A percentile compares a stretch with the other conserved stretches of the same genome.
phyloP scores from a whole-genome alignment of 1,140 invertebrate genomes.

The Pogonognathellus flavescens region DNA sequence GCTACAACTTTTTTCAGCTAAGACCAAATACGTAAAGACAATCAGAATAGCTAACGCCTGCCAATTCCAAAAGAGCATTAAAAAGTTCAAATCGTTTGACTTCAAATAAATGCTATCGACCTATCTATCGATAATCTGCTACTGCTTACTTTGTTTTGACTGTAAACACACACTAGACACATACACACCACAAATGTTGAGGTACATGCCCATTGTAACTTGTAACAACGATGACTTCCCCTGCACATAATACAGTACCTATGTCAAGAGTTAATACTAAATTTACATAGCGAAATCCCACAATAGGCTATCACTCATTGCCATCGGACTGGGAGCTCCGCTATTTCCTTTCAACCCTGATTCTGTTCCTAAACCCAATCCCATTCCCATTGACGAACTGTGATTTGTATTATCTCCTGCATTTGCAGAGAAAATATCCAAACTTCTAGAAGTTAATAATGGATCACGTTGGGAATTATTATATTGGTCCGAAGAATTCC shows the following conservation, averaged over 20 bases:
- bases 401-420: neutral
- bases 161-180: no score
- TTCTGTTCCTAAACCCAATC: constrained; percentile 16
- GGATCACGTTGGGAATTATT: constrained; percentile 58
- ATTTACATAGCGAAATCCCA: constrained; percentile 65
- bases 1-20: no score
- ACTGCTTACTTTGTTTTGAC: no score
- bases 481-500: constrained; percentile 32
- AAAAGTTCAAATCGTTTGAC: no score
- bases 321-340: constrained; percentile 58
- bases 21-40: no score
- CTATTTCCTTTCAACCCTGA: constrained; percentile 45
- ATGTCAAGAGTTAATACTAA: neutral
- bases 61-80: no score
- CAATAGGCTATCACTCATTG: constrained; percentile 61
- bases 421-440: constrained; percentile 56
- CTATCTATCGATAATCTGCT: no score
- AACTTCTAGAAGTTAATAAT: constrained; percentile 59
- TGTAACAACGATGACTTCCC: no score
- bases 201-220: no score
- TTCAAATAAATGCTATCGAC: no score
- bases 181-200: no score
- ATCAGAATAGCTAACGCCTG: no score
- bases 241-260: neutral
- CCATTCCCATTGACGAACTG: constrained; percentile 31